Base-by-base conservation (phyloP, 2,888 invertebrate genomes). In the Chloroclystis v-ata region DNA sequence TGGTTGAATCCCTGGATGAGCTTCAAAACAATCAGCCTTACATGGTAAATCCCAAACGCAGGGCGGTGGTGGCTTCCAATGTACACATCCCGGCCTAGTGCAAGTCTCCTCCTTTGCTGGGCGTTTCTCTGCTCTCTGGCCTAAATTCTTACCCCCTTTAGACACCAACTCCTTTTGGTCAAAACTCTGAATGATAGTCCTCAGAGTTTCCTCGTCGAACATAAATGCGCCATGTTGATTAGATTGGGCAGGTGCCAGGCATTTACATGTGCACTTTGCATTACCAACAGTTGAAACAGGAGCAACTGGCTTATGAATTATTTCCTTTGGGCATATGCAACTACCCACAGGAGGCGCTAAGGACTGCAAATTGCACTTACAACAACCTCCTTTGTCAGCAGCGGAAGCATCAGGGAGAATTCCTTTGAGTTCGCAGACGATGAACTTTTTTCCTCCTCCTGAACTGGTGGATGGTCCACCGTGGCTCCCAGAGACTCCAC, bases 341-440 rank as follows among this genome's bases (percentile, higher is more conserved):
- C 47, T 32, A 13, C 33, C 54, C 43, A 62, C 57, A 10, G 43
- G 43, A 44, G 61, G 57, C 46, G 46, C 50, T 41, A 9, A 24
- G 13, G 53, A 38, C 43, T 49, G 39, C 47, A 59, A 49, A 56
- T 49, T 49, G 63, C 75, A 84, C 83, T 82, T 82, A 84, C 85
- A 83, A 63, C 82, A 83, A 63, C 70, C 75, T 37, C 61, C 57
- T 53, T 66, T 68, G 44, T 69, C 69, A 28, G 65, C 29, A 4
- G 65, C 29, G 4, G 69, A 55, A 25, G 60, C 59, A 41, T 76
- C 76, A 8, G 82, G 78, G 12, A 74, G 48, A 26, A 82, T 72
- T 35, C 80, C 79, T 54, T 84, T 85, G 28, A 86, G 65, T 67
- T 87, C 86, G 56, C 87, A 87, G 37, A 87, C 82, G 30, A 86